Conservation (phyloP, 2,113 vertebrate species). For the Sialia sialis region DNA sequence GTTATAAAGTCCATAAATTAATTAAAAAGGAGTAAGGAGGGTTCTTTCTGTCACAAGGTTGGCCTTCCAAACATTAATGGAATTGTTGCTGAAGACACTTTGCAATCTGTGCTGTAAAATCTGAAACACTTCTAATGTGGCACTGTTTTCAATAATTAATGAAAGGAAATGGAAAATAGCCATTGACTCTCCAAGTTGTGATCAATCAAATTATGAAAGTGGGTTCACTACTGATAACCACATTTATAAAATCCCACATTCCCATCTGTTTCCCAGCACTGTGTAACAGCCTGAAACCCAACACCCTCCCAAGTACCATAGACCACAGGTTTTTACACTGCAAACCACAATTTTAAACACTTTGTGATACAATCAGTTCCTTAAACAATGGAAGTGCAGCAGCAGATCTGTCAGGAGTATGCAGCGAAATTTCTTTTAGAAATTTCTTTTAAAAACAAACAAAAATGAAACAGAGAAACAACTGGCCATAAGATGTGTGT, state of each 20-base stretch:
- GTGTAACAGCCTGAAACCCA: not conserved
- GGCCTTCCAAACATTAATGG: not conserved
- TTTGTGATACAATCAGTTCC: not conserved
- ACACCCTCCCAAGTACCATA: not conserved
- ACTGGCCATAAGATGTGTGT: not conserved
- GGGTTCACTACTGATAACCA: not conserved
- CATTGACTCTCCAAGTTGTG: not conserved
- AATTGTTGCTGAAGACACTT: not conserved
- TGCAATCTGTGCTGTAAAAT: not conserved
- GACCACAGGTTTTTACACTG: not conserved
- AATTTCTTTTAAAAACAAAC: not conserved
- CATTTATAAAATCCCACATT: not conserved
- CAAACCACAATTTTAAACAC: not conserved
- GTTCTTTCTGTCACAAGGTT: not conserved
- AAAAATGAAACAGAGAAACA: not conserved
- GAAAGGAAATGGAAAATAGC: not conserved
- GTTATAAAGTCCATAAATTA: not conserved
- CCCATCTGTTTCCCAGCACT: not conserved
- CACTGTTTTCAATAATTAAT: slow-evolving; percentile 9
- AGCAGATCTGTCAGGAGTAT: not conserved
- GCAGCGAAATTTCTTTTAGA: not conserved
- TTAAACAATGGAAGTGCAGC: not conserved
- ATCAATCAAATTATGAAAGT: not conserved
- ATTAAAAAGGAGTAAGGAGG: not conserved
- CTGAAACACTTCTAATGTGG: not conserved